These are phyloP conservation scores for Folsomia manolachei DNA, from an alignment of 2,888 invertebrate genomes.

Conservation along the genomic window DNA sequence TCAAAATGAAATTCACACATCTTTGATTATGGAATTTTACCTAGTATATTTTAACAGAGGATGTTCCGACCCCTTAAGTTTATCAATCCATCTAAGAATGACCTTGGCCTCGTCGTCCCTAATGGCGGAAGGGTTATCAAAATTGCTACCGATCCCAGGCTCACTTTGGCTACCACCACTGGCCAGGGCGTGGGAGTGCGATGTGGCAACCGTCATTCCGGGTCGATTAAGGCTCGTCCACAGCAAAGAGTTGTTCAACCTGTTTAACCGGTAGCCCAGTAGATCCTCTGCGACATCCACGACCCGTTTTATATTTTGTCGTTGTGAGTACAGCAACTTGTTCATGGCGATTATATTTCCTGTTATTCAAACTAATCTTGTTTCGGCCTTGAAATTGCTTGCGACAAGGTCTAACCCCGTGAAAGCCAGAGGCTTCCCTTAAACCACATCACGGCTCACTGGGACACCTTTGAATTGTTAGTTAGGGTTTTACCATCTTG, in stretches of 20 bases:
- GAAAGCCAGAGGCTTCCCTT: too few species aligned
- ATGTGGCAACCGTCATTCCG: not conserved
- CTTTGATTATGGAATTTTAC: constrained; percentile 10
- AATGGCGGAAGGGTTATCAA: not conserved
- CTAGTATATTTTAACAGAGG: constrained; percentile 28
- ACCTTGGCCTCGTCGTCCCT: constrained; percentile 18
- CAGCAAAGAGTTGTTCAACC: constrained; percentile 7
- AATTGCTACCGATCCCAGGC: too few species aligned
- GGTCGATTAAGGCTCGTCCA: not conserved
- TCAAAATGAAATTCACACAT: not conserved
- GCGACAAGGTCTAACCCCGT: not conserved
- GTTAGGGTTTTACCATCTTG: too few species aligned
- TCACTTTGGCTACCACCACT: not conserved
- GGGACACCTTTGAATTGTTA: too few species aligned
- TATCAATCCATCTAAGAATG: constrained; percentile 20
- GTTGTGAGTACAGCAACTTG: constrained; percentile 1
- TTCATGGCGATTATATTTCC: not conserved
- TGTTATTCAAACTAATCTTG: not conserved
- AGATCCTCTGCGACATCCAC: constrained; percentile 32
- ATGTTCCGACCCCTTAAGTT: constrained; percentile 32
- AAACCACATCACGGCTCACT: too few species aligned
- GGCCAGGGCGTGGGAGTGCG: not conserved
- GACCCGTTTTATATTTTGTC: constrained; percentile 21
- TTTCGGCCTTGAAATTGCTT: not conserved
- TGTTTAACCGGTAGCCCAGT: constrained; percentile 11